phyloP scores from a whole-genome alignment of 2,888 invertebrate species.

The Caenorhabditis macrosperma region DNA sequence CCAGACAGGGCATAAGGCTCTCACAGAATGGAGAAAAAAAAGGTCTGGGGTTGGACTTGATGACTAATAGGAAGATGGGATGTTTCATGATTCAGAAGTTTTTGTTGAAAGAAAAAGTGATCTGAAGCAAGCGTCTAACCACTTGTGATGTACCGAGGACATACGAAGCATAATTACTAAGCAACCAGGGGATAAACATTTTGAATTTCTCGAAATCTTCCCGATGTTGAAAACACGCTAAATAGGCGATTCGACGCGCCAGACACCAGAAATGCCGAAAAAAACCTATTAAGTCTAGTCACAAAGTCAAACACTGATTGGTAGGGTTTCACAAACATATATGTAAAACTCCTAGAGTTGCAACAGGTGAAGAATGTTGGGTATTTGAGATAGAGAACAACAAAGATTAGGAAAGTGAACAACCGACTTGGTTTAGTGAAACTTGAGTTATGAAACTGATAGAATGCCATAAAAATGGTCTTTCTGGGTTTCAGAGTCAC shows the following conservation, averaged over 20 bases:
- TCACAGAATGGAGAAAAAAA: neutral
- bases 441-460: too few species aligned
- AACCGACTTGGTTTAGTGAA: too few species aligned
- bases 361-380: too few species aligned
- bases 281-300: slow-evolving; percentile 9
- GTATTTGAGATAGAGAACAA: too few species aligned
- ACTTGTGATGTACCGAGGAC: too few species aligned
- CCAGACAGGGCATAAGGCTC: neutral
- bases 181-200: neutral
- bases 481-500: too few species aligned
- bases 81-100: neutral
- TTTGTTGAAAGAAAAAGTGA: neutral
- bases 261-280: neutral
- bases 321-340: too few species aligned
- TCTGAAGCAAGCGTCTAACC: too few species aligned
- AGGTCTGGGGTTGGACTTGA: neutral
- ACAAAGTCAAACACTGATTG: neutral
- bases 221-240: neutral
- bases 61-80: neutral
- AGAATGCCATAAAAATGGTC: too few species aligned
- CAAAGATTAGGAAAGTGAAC: too few species aligned
- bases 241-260: neutral
- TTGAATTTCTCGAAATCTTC: neutral
- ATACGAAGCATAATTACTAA: neutral
- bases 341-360: too few species aligned